Conservation (phyloP, 2,888 invertebrate genomes). For the Phengaris alcon region DNA sequence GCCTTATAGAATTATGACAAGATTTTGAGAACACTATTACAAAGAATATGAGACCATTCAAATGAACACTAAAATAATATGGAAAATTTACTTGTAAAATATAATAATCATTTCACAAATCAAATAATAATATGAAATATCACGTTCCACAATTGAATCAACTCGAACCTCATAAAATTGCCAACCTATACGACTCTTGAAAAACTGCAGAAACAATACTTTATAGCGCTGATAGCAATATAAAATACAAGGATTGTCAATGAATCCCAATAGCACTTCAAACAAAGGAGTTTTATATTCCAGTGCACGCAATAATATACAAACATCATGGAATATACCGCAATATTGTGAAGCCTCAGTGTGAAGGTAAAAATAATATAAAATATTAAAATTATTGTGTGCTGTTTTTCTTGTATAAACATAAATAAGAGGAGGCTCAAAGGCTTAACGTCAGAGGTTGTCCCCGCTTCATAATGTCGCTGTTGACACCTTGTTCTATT, state of each 20-base stretch:
- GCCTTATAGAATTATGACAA: neutral
- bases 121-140: neutral
- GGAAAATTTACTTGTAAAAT: neutral
- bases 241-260: conserved; percentile 5
- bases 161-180: neutral
- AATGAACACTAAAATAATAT: neutral
- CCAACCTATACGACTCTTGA: neutral
- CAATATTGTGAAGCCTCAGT: conserved; percentile 16
- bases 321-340: conserved; percentile 2
- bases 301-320: conserved; percentile 17
- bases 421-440: conserved; percentile 54
- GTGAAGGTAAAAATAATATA: conserved; percentile 19
- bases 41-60: neutral
- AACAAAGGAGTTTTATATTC: conserved; percentile 21
- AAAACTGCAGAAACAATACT: conserved; percentile 7
- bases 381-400: conserved; percentile 48
- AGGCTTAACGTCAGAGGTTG: conserved; percentile 68
- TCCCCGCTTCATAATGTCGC: conserved; percentile 65
- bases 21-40: neutral
- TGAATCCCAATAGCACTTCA: conserved; percentile 18
- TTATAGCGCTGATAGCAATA: conserved; percentile 4
- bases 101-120: neutral
- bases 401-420: conserved; percentile 57
- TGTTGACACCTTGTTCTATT: conserved; percentile 53
- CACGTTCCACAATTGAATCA: neutral